Evolutionary conservation across 2,888 invertebrate species (phyloP), one percentile per base, ranked within the genome.

Genomic region (Dicyrtoma fusca): DNA sequence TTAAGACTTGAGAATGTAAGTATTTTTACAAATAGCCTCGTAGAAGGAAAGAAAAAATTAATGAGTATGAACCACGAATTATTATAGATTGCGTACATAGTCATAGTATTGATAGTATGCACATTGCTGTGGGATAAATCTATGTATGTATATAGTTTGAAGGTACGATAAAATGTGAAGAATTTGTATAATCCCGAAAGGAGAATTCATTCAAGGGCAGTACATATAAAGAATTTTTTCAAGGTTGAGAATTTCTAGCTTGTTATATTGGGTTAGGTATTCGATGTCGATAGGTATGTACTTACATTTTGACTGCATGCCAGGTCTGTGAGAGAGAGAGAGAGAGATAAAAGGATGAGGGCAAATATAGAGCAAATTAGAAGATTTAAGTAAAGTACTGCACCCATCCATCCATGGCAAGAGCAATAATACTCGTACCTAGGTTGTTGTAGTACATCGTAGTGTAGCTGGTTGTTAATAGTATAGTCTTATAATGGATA

Each of bases 301-400:
- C n/a, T n/a, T n/a, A n/a, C n/a, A n/a, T n/a, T 14, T 49, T 49
- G 49, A 34, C 34, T 49, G 49, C 5, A 14, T 49, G 49, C 11
- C 49, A 6, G 13, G 14, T 14, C 14, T 49, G 14, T 3, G n/a
- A n/a, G 34, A 53, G 21, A 53, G 11, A 53, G 53, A 21, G 53
- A 53, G 53, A 53, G 53, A 21, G 19, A n/a, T n/a, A n/a, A n/a
- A n/a, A n/a, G n/a, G n/a, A n/a, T n/a, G n/a, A n/a, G n/a, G n/a
- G n/a, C n/a, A n/a, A n/a, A n/a, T n/a, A n/a, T n/a, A 53, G 17
- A 53, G 53, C 8, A 21, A 53, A 17, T 17, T 21, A 10, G 14
- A 53, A 53, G 21, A 53, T 10, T 53, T n/a, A 53, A 53, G 21
- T 34, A 19, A 19, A 53, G 53, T 17, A 53, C 53, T 53, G 53